phyloP scores from a whole-genome alignment of 37 sponge, comb jelly and placozoan species.

The Hexactinellida sp. region DNA sequence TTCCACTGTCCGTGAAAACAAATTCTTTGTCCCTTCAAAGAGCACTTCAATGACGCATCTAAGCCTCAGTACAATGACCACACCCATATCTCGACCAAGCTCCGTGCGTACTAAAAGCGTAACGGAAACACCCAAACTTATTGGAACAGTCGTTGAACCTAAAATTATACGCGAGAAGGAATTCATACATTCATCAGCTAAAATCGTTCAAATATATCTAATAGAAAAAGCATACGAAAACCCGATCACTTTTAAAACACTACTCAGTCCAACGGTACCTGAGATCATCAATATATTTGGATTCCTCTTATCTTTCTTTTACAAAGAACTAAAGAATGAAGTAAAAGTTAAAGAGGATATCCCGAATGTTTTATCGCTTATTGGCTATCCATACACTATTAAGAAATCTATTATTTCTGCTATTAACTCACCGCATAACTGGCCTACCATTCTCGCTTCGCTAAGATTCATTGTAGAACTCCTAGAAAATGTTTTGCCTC shows the following conservation, averaged over 20 bases:
- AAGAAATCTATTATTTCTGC: background rate
- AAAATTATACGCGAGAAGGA: background rate
- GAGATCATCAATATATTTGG: background rate
- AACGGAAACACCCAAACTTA: background rate
- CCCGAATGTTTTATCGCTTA: background rate
- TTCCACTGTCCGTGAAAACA: background rate
- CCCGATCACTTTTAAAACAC: background rate
- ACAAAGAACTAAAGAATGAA: background rate
- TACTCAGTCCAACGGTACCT: background rate
- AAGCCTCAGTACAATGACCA: background rate
- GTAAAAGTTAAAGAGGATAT: background rate
- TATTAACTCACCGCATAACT: background rate
- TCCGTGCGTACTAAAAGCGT: background rate
- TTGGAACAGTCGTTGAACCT: background rate
- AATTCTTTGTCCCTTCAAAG: background rate
- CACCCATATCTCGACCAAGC: background rate
- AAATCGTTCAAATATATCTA: background rate
- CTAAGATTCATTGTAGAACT: background rate
- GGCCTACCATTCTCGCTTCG: background rate
- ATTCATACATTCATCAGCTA: background rate
- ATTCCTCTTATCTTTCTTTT: background rate
- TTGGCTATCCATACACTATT: constrained; percentile 7
- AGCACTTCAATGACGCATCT: background rate
- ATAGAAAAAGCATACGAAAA: background rate
- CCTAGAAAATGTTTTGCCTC: background rate